Conservation (phyloP, 2,888 invertebrate genomes). For the Oxycera nigricornis region DNA sequence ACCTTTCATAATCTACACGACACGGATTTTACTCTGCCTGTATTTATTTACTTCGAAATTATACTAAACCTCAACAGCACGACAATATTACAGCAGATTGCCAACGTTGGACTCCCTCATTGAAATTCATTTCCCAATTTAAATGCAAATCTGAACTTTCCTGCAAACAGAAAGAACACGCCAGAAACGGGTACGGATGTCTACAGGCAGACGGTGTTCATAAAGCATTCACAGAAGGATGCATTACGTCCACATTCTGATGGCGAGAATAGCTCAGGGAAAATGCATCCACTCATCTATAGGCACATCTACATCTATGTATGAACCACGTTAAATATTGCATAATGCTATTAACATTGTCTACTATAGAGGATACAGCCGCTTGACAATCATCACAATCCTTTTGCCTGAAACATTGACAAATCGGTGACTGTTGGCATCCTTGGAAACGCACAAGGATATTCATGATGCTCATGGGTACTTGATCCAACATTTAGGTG, state of each 20-base stretch:
- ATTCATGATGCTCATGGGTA: background rate
- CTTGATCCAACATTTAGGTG: slow-evolving; percentile 18
- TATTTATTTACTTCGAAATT: slow-evolving; percentile 42
- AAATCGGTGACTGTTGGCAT: background rate
- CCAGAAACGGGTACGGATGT: background rate
- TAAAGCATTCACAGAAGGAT: slow-evolving; percentile 19
- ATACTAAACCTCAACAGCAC: slow-evolving; percentile 1
- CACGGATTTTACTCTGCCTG: slow-evolving; percentile 37
- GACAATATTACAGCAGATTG: slow-evolving; percentile 16
- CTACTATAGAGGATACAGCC: background rate
- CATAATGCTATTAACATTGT: background rate
- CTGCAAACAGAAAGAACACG: background rate
- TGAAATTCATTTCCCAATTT: slow-evolving; percentile 46
- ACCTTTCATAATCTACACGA: background rate
- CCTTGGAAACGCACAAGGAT: background rate
- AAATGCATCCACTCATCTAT: too few relatives aligned
- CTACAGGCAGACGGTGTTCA: background rate
- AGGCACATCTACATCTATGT: too few relatives aligned
- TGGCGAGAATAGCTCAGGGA: too few relatives aligned
- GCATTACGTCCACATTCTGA: too few relatives aligned
- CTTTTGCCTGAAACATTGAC: background rate
- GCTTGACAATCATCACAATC: background rate
- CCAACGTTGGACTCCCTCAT: slow-evolving; percentile 30
- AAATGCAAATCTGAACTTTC: slow-evolving; percentile 43
- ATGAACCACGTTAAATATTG: background rate